These are phyloP conservation scores for Paraescarpia echinospica DNA, from an alignment of 1,140 invertebrate genomes.

Conservation along the genomic window DNA sequence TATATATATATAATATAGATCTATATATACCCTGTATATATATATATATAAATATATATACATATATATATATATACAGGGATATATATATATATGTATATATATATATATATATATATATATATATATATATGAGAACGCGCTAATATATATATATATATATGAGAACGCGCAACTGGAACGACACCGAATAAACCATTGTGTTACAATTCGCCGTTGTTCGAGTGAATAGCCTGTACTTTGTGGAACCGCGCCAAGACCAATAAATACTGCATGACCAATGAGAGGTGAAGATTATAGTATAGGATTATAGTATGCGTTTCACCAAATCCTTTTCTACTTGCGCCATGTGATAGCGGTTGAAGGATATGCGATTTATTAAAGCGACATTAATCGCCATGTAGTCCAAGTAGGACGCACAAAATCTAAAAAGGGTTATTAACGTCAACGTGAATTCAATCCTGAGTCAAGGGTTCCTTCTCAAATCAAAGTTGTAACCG, in stretches of 20 bases:
- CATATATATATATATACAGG: too few species aligned
- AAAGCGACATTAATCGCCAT: background rate
- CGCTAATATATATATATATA: too few species aligned
- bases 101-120: too few species aligned
- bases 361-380: background rate
- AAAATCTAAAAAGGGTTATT: background rate
- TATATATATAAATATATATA: too few species aligned
- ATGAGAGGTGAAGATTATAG: background rate
- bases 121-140: too few species aligned
- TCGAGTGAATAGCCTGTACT: background rate
- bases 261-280: background rate
- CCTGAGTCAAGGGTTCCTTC: background rate
- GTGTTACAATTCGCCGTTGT: background rate
- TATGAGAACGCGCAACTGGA: background rate
- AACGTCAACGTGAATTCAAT: background rate
- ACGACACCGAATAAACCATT: background rate
- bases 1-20: too few species aligned
- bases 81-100: too few species aligned
- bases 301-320: background rate
- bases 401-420: background rate
- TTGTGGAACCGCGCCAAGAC: background rate
- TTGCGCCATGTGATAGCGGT: background rate
- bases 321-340: background rate
- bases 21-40: too few species aligned
- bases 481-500: too few species aligned